phyloP scores from a whole-genome alignment of 2,797 vertebrate species.

The Nannoperca obscura region DNA sequence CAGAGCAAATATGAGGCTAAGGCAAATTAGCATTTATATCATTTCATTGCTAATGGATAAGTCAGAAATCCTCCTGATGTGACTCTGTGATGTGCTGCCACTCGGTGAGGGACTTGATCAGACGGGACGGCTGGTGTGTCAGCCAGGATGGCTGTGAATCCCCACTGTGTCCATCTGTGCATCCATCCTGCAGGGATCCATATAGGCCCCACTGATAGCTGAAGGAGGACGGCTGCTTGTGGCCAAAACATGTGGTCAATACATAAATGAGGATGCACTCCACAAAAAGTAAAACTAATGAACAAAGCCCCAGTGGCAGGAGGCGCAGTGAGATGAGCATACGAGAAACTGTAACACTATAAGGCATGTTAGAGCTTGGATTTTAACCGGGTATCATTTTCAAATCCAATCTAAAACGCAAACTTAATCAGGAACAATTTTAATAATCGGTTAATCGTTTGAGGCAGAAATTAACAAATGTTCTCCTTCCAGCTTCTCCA shows the following conservation, averaged over 20 bases:
- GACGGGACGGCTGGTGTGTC: conserved; percentile 43
- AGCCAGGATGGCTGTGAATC: conserved; percentile 60
- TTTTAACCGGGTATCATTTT: too few relatives aligned
- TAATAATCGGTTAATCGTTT: neutral
- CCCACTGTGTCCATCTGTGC: conserved; percentile 81
- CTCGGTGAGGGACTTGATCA: conserved; percentile 56
- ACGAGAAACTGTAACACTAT: too few relatives aligned
- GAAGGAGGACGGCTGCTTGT: conserved; percentile 61
- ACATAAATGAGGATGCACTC: conserved; percentile 61
- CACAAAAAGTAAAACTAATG: conserved; percentile 16
- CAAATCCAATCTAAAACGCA: too few relatives aligned
- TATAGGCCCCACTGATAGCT: conserved; percentile 67
- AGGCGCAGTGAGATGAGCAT: neutral
- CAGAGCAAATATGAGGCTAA: conserved; percentile 39
- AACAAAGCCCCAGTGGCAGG: neutral
- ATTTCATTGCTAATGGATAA: conserved; percentile 67
- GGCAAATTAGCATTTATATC: conserved; percentile 74
- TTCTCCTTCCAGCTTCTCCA: neutral
- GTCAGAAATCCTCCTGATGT: conserved; percentile 70
- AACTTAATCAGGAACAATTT: neutral
- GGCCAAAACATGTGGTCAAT: conserved; percentile 77
- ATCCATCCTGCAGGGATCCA: conserved; percentile 68
- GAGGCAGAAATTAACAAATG: neutral
- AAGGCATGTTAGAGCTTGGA: neutral
- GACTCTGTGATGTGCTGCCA: conserved; percentile 75